Percentiles rank a stretch among this genome's conserved stretches.
Conservation (phyloP, 2,797 vertebrate genomes). For the Ammospiza maritima region DNA sequence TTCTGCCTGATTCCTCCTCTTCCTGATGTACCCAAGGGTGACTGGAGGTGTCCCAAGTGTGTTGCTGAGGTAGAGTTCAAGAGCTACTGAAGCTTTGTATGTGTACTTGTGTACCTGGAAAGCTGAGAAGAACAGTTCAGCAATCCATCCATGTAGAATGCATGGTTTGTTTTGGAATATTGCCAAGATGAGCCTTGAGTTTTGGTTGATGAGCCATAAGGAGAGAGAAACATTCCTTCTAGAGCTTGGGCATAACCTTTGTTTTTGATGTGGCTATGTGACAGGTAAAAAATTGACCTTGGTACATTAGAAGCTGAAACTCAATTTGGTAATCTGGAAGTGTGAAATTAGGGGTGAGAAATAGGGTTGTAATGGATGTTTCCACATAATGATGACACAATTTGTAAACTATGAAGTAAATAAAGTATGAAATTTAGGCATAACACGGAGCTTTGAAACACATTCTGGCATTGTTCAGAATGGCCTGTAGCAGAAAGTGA, state of each 20-base stretch:
- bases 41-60: constrained; percentile 98
- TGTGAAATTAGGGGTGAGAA: not conserved
- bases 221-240: not conserved
- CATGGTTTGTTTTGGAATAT: not conserved
- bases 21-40: constrained; percentile 95
- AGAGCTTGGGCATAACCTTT: not conserved
- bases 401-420: not conserved
- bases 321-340: not conserved
- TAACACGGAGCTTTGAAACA: not conserved
- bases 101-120: not conserved
- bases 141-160: not conserved
- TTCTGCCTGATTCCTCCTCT: constrained; percentile 97
- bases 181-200: not conserved
- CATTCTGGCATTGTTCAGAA: not conserved
- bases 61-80: constrained; percentile 89
- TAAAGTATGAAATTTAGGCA: not conserved
- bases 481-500: not conserved
- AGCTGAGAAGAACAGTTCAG: not conserved
- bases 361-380: not conserved
- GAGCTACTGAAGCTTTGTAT: not conserved
- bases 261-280: not conserved
- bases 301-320: not conserved
- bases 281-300: not conserved
- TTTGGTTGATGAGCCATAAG: not conserved
- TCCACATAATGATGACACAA: not conserved